These are phyloP conservation scores for Drosophila dives DNA, from an alignment of 2,888 invertebrate genomes.

Conservation along the genomic window DNA sequence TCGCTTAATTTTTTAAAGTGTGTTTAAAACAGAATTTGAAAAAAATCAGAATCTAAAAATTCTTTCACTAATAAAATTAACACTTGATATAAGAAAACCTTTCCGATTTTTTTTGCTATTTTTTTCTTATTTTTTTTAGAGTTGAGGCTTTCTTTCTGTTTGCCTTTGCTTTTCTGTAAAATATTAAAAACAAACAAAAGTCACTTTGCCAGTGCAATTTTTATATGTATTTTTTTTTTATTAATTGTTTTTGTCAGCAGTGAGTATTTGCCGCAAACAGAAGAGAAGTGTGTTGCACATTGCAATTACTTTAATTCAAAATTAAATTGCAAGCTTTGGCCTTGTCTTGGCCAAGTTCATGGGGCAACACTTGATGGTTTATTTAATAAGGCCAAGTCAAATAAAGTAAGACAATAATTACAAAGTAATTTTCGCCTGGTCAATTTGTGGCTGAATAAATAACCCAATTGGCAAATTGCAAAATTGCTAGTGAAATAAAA, in stretches of 20 bases:
- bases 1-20: not conserved
- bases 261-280: not conserved
- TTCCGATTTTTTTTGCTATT: not conserved
- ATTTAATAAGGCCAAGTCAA: not conserved
- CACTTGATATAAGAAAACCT: not conserved
- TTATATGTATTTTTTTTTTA: not conserved
- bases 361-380: not conserved
- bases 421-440: no score
- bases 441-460: not conserved
- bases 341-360: not conserved
- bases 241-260: not conserved
- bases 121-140: not conserved
- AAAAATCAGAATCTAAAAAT: not conserved
- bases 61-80: no score
- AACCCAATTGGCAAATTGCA: not conserved
- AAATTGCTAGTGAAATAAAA: slow-evolving; percentile 1
- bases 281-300: not conserved
- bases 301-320: not conserved
- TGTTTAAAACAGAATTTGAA: not conserved
- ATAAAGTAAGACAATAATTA: not conserved
- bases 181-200: not conserved
- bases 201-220: not conserved
- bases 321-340: not conserved
- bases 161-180: no score
- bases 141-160: not conserved